These are phyloP conservation scores for Phalacrocorax pelagicus DNA, from an alignment of 2,113 vertebrate genomes.

Conservation along the genomic window DNA sequence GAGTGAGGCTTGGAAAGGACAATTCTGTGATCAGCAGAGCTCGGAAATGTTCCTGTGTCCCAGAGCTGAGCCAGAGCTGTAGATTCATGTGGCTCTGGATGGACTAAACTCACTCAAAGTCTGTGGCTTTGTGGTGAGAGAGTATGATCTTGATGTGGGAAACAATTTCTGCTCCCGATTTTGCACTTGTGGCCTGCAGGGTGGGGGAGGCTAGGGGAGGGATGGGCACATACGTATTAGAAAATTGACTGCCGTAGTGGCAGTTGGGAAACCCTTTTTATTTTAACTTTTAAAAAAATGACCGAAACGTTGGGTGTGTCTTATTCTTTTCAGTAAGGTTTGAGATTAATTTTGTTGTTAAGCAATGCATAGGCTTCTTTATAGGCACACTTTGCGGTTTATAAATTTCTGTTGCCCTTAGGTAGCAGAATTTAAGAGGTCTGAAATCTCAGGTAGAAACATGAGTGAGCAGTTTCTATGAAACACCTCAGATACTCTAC, in stretches of 20 bases:
- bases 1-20: not conserved
- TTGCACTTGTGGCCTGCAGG: not conserved
- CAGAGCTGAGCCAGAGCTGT: not conserved
- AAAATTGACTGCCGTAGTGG: not conserved
- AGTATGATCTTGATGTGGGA: not conserved
- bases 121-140: not conserved
- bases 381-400: not conserved
- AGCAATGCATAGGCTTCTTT: not conserved
- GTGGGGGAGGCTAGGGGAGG: too few relatives aligned
- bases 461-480: not conserved
- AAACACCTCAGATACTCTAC: not conserved
- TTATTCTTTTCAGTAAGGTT: not conserved
- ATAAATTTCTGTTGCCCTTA: not conserved
- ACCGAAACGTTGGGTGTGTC: not conserved
- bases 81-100: not conserved
- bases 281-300: not conserved
- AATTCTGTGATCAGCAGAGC: not conserved
- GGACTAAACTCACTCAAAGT: not conserved
- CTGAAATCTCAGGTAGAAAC: not conserved
- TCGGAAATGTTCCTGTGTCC: not conserved
- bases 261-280: not conserved
- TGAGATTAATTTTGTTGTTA: conserved; percentile 6
- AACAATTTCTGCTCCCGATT: not conserved
- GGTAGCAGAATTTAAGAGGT: not conserved
- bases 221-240: not conserved